These are phyloP conservation scores for Alviniconcha strummeri DNA, from an alignment of 2,888 invertebrate genomes.

Conservation along the genomic window DNA sequence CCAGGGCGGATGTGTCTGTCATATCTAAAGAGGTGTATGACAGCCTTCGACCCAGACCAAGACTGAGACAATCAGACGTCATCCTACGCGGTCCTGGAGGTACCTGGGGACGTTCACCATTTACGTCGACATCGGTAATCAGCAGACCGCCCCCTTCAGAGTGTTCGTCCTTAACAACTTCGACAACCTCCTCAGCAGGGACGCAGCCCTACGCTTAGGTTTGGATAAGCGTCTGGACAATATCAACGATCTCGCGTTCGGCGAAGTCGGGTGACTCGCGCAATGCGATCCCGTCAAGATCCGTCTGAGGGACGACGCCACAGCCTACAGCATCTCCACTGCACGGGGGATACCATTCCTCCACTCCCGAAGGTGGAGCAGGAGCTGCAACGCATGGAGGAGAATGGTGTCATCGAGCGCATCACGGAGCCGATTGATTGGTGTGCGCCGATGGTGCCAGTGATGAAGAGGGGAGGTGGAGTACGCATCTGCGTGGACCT, in stretches of 20 bases:
- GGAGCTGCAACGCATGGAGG: neutral
- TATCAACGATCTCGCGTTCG: neutral
- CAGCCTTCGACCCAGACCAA: neutral
- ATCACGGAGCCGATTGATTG: neutral
- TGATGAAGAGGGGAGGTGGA: neutral
- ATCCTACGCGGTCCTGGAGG: neutral
- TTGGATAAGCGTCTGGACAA: neutral
- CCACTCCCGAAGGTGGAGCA: neutral
- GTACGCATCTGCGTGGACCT: constrained; percentile 3
- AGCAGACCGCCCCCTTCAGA: neutral
- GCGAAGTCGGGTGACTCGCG: neutral
- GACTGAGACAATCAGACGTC: neutral
- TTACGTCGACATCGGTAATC: neutral
- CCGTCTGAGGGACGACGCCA: neutral
- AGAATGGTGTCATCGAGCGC: neutral
- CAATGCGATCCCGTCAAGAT: neutral
- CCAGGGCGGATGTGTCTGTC: neutral
- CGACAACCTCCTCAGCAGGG: neutral
- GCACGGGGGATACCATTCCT: neutral
- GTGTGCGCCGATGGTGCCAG: neutral
- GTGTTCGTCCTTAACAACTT: neutral
- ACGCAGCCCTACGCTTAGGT: neutral
- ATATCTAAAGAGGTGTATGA: constrained; percentile 11
- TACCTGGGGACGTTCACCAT: neutral
- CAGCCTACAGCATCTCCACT: neutral